Percentiles rank a stretch among this genome's conserved stretches.
phyloP scores from a whole-genome alignment of 2,113 vertebrate genomes.

The Bubo blakistoni region DNA sequence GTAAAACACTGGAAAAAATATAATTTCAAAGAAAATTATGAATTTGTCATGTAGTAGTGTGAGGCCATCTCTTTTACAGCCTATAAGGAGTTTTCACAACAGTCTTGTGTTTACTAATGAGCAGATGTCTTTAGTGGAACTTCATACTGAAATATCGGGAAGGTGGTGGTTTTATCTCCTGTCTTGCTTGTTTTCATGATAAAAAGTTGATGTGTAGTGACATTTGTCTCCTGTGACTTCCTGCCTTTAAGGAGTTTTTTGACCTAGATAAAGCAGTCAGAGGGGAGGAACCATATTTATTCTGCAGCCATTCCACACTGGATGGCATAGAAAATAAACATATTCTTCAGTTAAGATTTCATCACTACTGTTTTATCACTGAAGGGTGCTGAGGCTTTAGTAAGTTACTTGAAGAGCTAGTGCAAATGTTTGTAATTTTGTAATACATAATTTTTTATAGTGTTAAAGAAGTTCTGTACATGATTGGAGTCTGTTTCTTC shows the following conservation, averaged over 20 bases:
- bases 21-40: rapidly evolving
- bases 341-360: neutral
- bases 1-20: neutral
- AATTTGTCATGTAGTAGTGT: neutral
- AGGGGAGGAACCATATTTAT: slow-evolving; percentile 35
- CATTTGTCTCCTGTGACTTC: slow-evolving; percentile 59
- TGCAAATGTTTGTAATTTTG: neutral
- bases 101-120: neutral
- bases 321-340: neutral
- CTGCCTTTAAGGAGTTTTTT: slow-evolving; percentile 65
- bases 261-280: slow-evolving; percentile 55
- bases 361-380: neutral
- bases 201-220: slow-evolving; percentile 63
- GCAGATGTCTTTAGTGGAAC: neutral
- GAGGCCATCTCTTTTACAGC: neutral
- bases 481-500: neutral
- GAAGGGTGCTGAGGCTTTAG: neutral
- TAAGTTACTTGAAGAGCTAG: neutral
- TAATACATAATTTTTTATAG: neutral
- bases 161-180: slow-evolving; percentile 33
- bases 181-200: slow-evolving; percentile 34
- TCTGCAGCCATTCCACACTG: slow-evolving; percentile 13
- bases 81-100: neutral
- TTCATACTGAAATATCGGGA: neutral
- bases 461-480: neutral